A percentile compares a stretch with the other conserved stretches of the same genome.
Evolutionary conservation across 2,888 invertebrate species (phyloP).

Genomic region (Eurytoma adleriae): DNA sequence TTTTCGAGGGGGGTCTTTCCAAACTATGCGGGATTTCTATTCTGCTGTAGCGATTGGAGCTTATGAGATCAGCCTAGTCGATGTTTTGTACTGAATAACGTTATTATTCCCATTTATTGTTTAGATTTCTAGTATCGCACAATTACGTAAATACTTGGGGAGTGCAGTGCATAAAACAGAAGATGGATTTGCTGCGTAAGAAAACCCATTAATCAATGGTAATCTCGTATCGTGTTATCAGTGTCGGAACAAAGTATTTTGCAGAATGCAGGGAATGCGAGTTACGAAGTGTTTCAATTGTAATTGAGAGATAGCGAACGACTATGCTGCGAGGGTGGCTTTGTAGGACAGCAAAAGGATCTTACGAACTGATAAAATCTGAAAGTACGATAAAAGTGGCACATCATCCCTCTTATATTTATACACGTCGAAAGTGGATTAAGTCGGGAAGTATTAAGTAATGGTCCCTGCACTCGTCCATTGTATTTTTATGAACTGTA

Average conservation of each 20-base stretch:
- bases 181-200: too few species aligned
- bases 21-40: too few species aligned
- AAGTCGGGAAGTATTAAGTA: conserved; percentile 42
- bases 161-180: too few species aligned
- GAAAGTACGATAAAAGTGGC: conserved; percentile 27
- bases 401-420: conserved; percentile 34
- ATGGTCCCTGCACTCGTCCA: conserved; percentile 8
- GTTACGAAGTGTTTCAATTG: not conserved
- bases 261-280: not conserved
- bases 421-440: conserved; percentile 26
- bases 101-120: too few species aligned
- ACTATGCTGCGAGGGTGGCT: not conserved
- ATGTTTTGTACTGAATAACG: too few species aligned
- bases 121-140: too few species aligned
- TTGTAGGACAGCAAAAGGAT: conserved; percentile 17
- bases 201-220: not conserved
- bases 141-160: too few species aligned
- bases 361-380: conserved; percentile 33
- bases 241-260: not conserved
- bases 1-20: too few species aligned
- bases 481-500: not conserved
- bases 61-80: too few species aligned
- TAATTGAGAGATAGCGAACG: not conserved
- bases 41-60: too few species aligned
- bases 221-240: conserved; percentile 30